These are phyloP conservation scores for Psilopsiagon aurifrons DNA, from an alignment of 2,113 vertebrate species.

Conservation along the genomic window DNA sequence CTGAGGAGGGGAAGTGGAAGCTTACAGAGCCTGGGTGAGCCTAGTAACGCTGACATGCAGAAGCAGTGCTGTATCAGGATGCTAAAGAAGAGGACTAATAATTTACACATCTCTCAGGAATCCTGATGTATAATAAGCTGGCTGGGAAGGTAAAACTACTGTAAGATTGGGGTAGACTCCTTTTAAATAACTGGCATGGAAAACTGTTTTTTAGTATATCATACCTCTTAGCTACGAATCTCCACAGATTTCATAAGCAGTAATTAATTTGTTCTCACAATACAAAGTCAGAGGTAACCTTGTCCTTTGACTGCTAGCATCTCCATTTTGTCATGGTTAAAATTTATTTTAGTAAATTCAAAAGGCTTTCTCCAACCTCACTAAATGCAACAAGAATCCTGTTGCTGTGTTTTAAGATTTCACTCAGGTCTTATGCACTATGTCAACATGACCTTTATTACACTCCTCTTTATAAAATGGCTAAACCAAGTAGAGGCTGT, in stretches of 20 bases:
- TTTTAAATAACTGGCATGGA: not conserved
- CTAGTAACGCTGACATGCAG: not conserved
- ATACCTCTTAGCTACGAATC: not conserved
- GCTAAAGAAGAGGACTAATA: not conserved
- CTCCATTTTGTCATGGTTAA: not conserved
- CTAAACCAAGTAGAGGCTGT: not conserved
- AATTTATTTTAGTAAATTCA: not conserved
- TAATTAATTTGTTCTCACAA: conserved; percentile 24
- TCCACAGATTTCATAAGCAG: not conserved
- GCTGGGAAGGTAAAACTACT: not conserved
- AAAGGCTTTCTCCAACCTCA: not conserved
- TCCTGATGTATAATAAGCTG: not conserved
- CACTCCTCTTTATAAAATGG: not conserved
- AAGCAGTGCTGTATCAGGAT: not conserved
- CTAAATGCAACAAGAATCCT: not conserved
- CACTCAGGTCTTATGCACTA: not conserved
- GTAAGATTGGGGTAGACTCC: not conserved
- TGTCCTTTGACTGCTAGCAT: not conserved
- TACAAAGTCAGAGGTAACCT: not conserved
- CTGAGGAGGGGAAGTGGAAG: not conserved
- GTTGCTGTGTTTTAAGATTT: not conserved
- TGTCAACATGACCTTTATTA: not conserved
- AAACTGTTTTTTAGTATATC: not conserved
- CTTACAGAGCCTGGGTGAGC: not conserved
- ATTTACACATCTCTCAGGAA: not conserved